Base-by-base conservation (phyloP, 2,888 invertebrate genomes). In the Drosophila kanekoi region DNA sequence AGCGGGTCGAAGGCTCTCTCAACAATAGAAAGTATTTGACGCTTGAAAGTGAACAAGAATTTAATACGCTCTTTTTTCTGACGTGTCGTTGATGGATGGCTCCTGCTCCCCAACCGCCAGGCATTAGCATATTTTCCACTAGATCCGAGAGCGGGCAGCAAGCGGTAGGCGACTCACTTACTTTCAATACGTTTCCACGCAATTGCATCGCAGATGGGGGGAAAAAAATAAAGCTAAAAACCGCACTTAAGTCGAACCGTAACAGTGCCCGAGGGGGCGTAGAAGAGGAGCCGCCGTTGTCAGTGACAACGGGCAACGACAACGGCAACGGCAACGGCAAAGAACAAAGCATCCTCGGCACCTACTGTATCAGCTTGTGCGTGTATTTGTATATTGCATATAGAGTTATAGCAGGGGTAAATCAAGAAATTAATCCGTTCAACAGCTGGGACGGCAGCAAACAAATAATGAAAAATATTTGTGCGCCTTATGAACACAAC, bases 361-460 rank as follows among this genome's bases (percentile, higher is more conserved):
- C 54, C 61, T 66, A 56, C 35, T 48, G 32, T 38, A 48, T 32
- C 54, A 54, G 35, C 18, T 51, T 49, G n/a, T 49, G 11, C 14
- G 28, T 37, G 6, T 52, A 33, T 57, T 9, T 38, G 6, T 41
- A n/a, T 52, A 18, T 14, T 40, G 16, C 16, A 51, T 47, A 20
- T 18, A 37, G 16, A 57, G 53, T 49, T 59, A 58, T 53, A 65
- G 72, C 78, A 51, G 68, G 90, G 85, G 81, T 85, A 89, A 89
- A 89, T 90, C 89, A 90, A 90, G 89, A 87, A 90, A 90, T 89
- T 90, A 89, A 89, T 89, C 90, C 90, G 81, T 90, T 87, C 80
- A 87, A 66, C 89, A 87, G 85, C 85, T 84, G 89, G 82, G 72
- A 75, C 89, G 76, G 70, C 78, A 65, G 56, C 86, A 71, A 79